Evolutionary conservation across 2,113 vertebrate genomes (phyloP), one percentile per base, ranked within the genome.

Genomic region (Lepus timidus): DNA sequence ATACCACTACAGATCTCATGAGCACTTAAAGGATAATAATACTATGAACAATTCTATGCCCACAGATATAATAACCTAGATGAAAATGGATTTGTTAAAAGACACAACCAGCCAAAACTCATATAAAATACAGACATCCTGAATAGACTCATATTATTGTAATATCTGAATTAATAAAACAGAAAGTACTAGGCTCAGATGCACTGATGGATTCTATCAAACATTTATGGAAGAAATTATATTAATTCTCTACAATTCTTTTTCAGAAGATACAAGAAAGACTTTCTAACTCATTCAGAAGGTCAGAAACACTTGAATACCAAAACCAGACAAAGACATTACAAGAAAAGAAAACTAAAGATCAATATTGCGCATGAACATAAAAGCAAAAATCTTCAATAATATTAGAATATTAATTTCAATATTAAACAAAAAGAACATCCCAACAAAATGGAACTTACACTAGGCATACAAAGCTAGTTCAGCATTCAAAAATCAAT

Each of bases 81-180:
- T 68, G 29, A 93, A 93, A 80, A 80, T 27, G 6, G 81, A 39
- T 88, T 49, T 39, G 49, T 82, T 19, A 2, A 90, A 68, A 78
- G 64, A 64, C 10, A 85, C n/a, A 90, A 90, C 71, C 52, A 79
- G 73, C 33, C 51, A 64, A 85, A 79, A 79, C 17, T 85, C 64
- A 90, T 29, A 55, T 23, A 85, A 76, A 22, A 89, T 70, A 76
- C 0, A 74, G 22, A 27, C 25, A 39, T n/a, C 55, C 22, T 17
- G 55, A 81, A 85, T 27, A 78, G 74, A 19, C 2, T 16, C 8
- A 23, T 73, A 86, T 58, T 75, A 75, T 58, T 65, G n/a, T 20
- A 90, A 44, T 80, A 85, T 85, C n/a, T 86, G 25, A 85, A 78
- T 65, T 39, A 73, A 33, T 25, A 52, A 94, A 73, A 91, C 58